phyloP scores from a whole-genome alignment of 1,140 invertebrate species.

The Tetramorium simillimum region DNA sequence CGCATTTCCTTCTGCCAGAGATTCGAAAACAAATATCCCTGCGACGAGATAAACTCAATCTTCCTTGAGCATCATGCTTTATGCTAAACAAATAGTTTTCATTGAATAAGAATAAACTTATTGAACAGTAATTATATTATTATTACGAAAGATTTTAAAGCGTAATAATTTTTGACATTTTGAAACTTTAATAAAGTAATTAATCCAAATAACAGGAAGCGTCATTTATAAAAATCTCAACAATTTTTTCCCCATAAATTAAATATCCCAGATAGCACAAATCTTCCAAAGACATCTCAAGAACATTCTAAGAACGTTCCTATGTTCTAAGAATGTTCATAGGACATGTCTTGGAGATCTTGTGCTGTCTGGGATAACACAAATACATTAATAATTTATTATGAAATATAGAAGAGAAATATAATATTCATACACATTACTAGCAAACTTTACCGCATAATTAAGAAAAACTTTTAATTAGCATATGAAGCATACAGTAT shows the following conservation, averaged over 20 bases:
- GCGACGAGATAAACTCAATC: not conserved
- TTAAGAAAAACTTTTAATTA: too few species aligned
- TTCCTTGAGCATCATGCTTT: conserved; percentile 20
- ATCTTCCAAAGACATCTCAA: too few species aligned
- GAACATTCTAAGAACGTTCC: too few species aligned
- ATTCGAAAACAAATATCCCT: conserved; percentile 24
- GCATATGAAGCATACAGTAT: too few species aligned
- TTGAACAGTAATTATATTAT: not conserved
- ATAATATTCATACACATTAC: not conserved
- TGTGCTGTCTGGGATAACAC: too few species aligned
- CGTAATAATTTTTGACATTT: not conserved
- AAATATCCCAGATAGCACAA: too few species aligned
- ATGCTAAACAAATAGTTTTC: conserved; percentile 14
- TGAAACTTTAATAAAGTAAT: not conserved
- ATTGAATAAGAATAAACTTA: not conserved
- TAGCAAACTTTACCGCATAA: not conserved
- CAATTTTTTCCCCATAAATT: not conserved
- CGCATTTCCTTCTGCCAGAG: conserved; percentile 45
- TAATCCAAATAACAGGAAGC: not conserved
- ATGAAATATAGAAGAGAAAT: not conserved
- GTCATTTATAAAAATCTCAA: not conserved
- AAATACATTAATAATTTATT: not conserved
- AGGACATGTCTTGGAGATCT: too few species aligned
- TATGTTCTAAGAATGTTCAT: too few species aligned
- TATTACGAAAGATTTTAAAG: not conserved